Evolutionary conservation across 2,113 vertebrate genomes (phyloP), one percentile per base, ranked within the genome.

Genomic region (Puffinus mauretanicus): DNA sequence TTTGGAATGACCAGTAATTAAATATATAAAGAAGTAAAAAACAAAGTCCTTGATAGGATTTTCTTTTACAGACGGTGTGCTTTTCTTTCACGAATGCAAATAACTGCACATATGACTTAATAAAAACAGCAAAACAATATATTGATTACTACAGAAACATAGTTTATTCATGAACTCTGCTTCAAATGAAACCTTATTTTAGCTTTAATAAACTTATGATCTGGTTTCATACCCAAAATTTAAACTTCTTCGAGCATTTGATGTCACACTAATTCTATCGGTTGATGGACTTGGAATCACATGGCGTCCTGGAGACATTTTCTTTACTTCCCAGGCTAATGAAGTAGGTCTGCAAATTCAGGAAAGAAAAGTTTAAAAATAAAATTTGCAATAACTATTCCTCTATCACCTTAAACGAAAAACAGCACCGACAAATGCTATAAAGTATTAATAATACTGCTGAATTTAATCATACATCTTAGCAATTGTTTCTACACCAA

Each of bases 281-380:
- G 99, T 97, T 3, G 99, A 99, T 3, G 99, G 98, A 94, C 99
- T 99, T n/a, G 99, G 98, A 95, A 99, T 98, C 92, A 99, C 98
- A 29, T 99, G 99, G 34, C 99, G 99, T 69, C 99, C 99, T 2
- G 99, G 99, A 81, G 99, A 99, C 99, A 99, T 99, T 86, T 99
- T 99, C 87, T 99, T 99, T 44, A 99, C 99, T 97, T 99, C 99
- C 99, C 99, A 99, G 4, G 99, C 99, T 96, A 99, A 97, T 29
- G 99, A 99, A 5, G 99, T 99, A 18, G 99, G 99, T 94, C 99
- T 99, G 97, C 55, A 96, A 97, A 98, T 55, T 55, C 78, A 97
- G 92, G 57, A 94, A 49, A 96, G 30, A 79, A 9, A 57, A 40
- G 16, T 20, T 79, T 40, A 46, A 76, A 73, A 91, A 65, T 5